Evolutionary conservation across 2,797 vertebrate species (phyloP).

Genomic region (Cyprinodon diabolis): DNA sequence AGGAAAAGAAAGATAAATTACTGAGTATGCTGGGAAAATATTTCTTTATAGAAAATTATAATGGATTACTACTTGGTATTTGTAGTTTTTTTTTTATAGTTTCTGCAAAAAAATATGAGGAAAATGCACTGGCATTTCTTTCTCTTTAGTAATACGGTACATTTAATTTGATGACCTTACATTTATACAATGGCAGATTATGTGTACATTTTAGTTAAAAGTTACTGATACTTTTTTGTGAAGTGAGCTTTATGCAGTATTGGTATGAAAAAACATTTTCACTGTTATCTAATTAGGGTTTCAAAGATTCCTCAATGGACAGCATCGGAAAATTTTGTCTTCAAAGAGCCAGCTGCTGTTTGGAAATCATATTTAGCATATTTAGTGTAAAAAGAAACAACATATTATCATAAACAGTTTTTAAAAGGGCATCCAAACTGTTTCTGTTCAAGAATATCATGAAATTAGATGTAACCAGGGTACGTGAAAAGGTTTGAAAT

Average conservation of each 20-base stretch:
- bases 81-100: constrained; percentile 30
- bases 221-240: constrained; percentile 4
- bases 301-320: constrained; percentile 62
- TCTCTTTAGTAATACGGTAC: constrained; percentile 15
- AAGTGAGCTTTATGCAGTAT: constrained; percentile 14
- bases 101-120: constrained; percentile 17
- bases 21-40: constrained; percentile 37
- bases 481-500: neutral
- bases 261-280: constrained; percentile 13
- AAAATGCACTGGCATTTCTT: constrained; percentile 6
- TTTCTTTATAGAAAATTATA: constrained; percentile 34
- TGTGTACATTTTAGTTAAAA: neutral
- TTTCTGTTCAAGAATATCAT: constrained; percentile 5
- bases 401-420: neutral
- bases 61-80: constrained; percentile 37
- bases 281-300: constrained; percentile 55
- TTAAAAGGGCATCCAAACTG: neutral
- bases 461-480: neutral
- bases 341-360: constrained; percentile 61
- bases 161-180: constrained; percentile 2
- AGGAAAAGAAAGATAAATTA: constrained; percentile 40
- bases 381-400: neutral
- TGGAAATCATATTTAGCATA: neutral
- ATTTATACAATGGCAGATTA: neutral
- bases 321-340: constrained; percentile 51